Evolutionary conservation across 1,140 invertebrate genomes (phyloP).

Genomic region (Drosophila ogumai): DNA sequence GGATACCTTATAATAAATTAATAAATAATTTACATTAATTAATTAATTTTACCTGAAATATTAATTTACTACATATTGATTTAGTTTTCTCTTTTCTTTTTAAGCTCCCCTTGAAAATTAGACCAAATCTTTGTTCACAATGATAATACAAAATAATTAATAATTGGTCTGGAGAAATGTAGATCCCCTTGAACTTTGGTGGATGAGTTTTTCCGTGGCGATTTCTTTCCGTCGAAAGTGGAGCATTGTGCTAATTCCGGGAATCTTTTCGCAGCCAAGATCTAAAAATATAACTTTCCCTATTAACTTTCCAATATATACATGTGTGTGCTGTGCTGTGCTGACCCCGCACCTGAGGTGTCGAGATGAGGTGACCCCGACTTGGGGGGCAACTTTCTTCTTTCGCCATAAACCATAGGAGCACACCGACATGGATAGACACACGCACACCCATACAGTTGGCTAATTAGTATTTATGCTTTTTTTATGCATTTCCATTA

Average conservation of each 20-base stretch:
- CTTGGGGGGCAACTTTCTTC: slow-evolving; percentile 58
- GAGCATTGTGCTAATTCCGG: slow-evolving; percentile 46
- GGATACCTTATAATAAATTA: not conserved
- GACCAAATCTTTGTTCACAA: no score
- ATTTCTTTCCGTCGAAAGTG: slow-evolving; percentile 38
- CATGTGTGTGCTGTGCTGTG: not conserved
- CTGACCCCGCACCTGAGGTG: slow-evolving; percentile 54
- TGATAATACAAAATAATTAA: not conserved
- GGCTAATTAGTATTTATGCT: slow-evolving; percentile 78
- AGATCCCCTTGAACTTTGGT: not conserved
- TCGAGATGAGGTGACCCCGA: slow-evolving; percentile 33
- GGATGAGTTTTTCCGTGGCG: slow-evolving; percentile 5
- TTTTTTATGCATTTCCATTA: slow-evolving; percentile 81
- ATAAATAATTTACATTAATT: not conserved
- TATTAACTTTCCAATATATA: slow-evolving; percentile 66
- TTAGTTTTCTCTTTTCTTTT: not conserved
- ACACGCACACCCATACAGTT: slow-evolving; percentile 6
- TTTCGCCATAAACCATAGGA: not conserved
- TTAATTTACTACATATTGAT: not conserved
- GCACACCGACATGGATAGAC: slow-evolving; percentile 15
- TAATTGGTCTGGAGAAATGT: not conserved
- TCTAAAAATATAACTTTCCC: slow-evolving; percentile 45
- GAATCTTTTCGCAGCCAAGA: slow-evolving; percentile 14
- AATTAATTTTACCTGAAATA: not conserved
- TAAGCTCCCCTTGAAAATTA: not conserved